Percentiles rank a stretch among this genome's conserved stretches.
Conservation (phyloP, 2,888 invertebrate genomes). For the Unio pictorum region DNA sequence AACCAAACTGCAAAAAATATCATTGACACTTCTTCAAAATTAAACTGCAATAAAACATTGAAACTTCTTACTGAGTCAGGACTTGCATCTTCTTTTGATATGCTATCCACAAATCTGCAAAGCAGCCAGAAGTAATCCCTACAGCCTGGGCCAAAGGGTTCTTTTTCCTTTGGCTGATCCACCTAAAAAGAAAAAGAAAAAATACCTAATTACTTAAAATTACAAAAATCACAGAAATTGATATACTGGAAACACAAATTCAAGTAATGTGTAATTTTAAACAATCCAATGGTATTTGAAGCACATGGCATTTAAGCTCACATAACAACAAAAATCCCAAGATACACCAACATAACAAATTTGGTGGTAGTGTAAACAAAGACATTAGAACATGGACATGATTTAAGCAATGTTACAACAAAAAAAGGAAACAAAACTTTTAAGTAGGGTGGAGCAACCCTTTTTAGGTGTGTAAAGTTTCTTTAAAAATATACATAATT, state of each 20-base stretch:
- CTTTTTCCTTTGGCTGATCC: conserved; percentile 74
- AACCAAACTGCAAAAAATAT: not conserved
- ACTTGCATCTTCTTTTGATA: conserved; percentile 74
- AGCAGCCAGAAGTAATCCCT: conserved; percentile 95
- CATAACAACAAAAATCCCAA: too few species aligned
- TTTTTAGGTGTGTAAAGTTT: not conserved
- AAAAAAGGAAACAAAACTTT: not conserved
- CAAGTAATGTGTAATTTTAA: too few species aligned
- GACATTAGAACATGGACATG: not conserved
- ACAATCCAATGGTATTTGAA: too few species aligned
- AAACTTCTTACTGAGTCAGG: conserved; percentile 36
- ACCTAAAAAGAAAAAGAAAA: conserved; percentile 29
- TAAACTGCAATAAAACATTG: too few species aligned
- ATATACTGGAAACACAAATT: too few species aligned
- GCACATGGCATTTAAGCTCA: too few species aligned
- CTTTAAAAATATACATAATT: not conserved
- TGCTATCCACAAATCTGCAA: conserved; percentile 88
- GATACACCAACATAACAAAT: too few species aligned
- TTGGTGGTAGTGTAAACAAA: too few species aligned
- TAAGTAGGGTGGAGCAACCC: not conserved
- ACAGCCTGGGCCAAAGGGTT: conserved; percentile 94
- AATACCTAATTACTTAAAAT: too few species aligned
- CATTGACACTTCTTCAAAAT: too few species aligned
- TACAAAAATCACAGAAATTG: too few species aligned
- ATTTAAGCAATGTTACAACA: not conserved